phyloP scores from a whole-genome alignment of 2,113 vertebrate genomes.

The Misgurnus mizolepis region DNA sequence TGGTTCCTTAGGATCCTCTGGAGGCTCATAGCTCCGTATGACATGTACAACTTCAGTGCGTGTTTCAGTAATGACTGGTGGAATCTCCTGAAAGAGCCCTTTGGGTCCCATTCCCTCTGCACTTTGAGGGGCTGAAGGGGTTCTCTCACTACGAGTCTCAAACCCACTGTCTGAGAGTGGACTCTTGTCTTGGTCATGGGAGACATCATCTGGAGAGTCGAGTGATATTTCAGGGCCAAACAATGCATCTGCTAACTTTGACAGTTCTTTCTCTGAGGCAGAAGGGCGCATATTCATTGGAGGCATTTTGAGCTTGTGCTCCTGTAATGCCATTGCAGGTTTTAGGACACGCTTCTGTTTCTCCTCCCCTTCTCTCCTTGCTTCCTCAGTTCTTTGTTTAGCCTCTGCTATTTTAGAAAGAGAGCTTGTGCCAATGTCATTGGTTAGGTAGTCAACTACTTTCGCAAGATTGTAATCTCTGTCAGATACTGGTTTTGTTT shows the following conservation, averaged over 20 bases:
- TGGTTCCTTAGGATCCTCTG: slow-evolving; percentile 80
- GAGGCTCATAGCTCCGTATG: slow-evolving; percentile 92
- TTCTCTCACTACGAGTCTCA: slow-evolving; percentile 97
- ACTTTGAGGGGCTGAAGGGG: slow-evolving; percentile 94
- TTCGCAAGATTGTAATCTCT: slow-evolving; percentile 94
- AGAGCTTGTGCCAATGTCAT: slow-evolving; percentile 86
- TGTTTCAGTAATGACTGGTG: slow-evolving; percentile 94
- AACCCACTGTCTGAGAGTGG: slow-evolving; percentile 97
- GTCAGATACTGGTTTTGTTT: slow-evolving; percentile 82
- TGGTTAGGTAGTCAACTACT: slow-evolving; percentile 94
- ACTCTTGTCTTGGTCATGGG: slow-evolving; percentile 97
- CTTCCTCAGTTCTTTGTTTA: slow-evolving; percentile 89
- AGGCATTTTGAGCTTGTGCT: slow-evolving; percentile 98
- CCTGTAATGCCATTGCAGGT: slow-evolving; percentile 95
- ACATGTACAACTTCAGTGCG: slow-evolving; percentile 97
- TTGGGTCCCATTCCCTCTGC: slow-evolving; percentile 97
- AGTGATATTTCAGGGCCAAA: slow-evolving; percentile 90
- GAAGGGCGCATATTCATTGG: slow-evolving; percentile 92
- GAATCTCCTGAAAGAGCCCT: slow-evolving; percentile 92
- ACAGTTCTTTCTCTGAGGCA: slow-evolving; percentile 90
- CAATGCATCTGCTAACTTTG: slow-evolving; percentile 90
- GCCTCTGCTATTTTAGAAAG: slow-evolving; percentile 81
- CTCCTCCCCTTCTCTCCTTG: slow-evolving; percentile 92
- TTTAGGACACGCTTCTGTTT: slow-evolving; percentile 93
- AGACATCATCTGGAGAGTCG: slow-evolving; percentile 95